Conservation (phyloP, 2,888 invertebrate species). For the Hirtodrosophila trivittata region DNA sequence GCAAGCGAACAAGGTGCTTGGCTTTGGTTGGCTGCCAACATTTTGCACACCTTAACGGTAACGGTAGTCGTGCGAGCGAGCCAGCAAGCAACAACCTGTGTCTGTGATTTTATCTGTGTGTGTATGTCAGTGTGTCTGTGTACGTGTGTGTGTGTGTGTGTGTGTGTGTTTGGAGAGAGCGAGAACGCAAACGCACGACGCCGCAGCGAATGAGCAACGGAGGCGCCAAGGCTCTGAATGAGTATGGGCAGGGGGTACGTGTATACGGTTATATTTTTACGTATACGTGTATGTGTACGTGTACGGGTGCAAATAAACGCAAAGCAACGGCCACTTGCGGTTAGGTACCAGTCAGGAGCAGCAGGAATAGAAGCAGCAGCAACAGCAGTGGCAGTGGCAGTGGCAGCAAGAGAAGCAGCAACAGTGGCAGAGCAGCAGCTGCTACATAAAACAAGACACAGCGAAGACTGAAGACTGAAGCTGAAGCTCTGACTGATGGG, state of each 20-base stretch:
- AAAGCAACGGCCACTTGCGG: conserved; percentile 79
- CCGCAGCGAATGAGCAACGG: conserved; percentile 71
- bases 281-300: conserved; percentile 19
- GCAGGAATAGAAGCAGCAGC: conserved; percentile 14
- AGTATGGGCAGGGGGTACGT: not conserved
- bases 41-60: conserved; percentile 82
- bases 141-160: conserved; percentile 12
- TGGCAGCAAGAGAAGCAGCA: conserved; percentile 10
- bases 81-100: conserved; percentile 72
- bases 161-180: conserved; percentile 56
- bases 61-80: conserved; percentile 70
- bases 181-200: conserved; percentile 69
- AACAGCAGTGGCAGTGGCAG: conserved; percentile 13
- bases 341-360: conserved; percentile 56
- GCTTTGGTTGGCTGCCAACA: conserved; percentile 83
- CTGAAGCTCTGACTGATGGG: conserved; percentile 44
- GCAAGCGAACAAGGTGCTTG: conserved; percentile 73
- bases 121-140: conserved; percentile 23
- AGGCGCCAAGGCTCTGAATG: conserved; percentile 31
- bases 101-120: conserved; percentile 46
- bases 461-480: conserved; percentile 20
- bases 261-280: not conserved
- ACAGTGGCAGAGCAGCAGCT: conserved; percentile 22
- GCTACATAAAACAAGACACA: conserved; percentile 36
- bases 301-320: conserved; percentile 54